Percentiles rank a stretch among this genome's conserved stretches.
Evolutionary conservation across 2,888 invertebrate species (phyloP).

Genomic region (Dusona sp.): DNA sequence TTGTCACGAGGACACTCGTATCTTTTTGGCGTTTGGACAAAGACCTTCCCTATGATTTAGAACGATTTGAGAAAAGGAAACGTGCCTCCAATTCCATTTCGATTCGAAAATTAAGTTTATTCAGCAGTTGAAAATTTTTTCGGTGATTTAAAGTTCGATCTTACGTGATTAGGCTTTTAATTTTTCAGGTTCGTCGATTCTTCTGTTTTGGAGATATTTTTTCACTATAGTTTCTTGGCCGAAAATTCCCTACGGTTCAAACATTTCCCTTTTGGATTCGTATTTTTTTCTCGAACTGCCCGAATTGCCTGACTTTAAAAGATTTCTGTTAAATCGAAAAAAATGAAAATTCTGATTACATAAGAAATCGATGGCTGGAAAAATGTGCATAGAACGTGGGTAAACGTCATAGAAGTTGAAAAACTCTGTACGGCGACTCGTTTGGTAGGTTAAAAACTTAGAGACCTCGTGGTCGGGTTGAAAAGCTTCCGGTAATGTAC

Average conservation of each 20-base stretch:
- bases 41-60: slow-evolving; percentile 9
- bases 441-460: slow-evolving; percentile 13
- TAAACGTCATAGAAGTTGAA: background rate
- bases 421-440: slow-evolving; percentile 23
- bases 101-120: background rate
- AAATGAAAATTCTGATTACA: background rate
- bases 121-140: background rate
- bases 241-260: too few relatives aligned
- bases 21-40: slow-evolving; percentile 44
- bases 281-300: too few relatives aligned
- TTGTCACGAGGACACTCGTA: slow-evolving; percentile 45
- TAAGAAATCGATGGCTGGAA: background rate
- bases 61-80: background rate
- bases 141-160: background rate
- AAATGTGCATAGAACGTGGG: background rate
- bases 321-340: background rate
- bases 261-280: too few relatives aligned
- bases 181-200: background rate
- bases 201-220: background rate
- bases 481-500: background rate
- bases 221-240: background rate
- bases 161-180: background rate
- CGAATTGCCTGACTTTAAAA: too few relatives aligned
- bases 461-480: slow-evolving; percentile 27
- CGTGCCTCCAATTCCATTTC: background rate